These are phyloP conservation scores for Pleuronectes platessa DNA, from an alignment of 2,113 vertebrate genomes.

Conservation along the genomic window DNA sequence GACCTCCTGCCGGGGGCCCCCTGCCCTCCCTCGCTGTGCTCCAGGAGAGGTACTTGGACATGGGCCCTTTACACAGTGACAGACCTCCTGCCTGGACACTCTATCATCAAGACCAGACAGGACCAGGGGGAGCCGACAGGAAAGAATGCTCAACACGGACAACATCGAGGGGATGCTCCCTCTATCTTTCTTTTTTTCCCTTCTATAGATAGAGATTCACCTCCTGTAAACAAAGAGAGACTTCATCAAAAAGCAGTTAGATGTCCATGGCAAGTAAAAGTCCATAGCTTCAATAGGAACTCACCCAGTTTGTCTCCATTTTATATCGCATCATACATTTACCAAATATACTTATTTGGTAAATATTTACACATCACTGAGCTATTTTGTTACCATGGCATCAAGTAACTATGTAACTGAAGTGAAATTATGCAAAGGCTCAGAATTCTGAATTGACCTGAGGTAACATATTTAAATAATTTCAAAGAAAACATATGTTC, in stretches of 20 bases:
- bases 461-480: too few species aligned
- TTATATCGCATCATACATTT: background rate
- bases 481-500: too few species aligned
- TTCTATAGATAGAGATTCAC: conserved; percentile 1
- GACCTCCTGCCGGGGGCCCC: conserved; percentile 43
- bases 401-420: too few species aligned
- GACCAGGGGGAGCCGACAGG: conserved; percentile 13
- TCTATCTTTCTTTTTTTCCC: conserved; percentile 5
- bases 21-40: conserved; percentile 36
- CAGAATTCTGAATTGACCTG: too few species aligned
- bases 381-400: too few species aligned
- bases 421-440: too few species aligned
- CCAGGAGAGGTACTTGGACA: conserved; percentile 57
- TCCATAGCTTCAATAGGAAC: background rate
- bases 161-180: background rate
- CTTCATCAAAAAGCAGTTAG: conserved; percentile 1
- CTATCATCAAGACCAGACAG: conserved; percentile 59
- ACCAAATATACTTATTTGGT: background rate
- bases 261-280: background rate
- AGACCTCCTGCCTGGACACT: conserved; percentile 66
- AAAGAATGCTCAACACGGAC: conserved; percentile 22
- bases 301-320: background rate
- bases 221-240: conserved; percentile 5
- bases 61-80: conserved; percentile 59
- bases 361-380: too few species aligned